Base-by-base conservation (phyloP, 2,888 invertebrate genomes). In the Colletes collaris region DNA sequence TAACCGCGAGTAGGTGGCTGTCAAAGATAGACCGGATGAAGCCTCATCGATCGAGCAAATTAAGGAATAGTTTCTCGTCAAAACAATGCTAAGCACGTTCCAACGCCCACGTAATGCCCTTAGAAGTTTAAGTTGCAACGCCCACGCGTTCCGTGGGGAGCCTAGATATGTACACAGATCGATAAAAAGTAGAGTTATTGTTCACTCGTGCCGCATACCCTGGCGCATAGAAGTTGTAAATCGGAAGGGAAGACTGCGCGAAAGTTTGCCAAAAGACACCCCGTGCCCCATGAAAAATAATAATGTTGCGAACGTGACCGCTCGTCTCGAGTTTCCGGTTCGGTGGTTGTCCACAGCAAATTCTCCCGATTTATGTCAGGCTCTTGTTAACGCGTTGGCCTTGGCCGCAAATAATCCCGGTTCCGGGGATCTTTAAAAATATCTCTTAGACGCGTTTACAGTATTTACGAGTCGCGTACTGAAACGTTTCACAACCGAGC, bases 121-220 rank as follows among this genome's bases (percentile, higher is more conserved):
- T 49, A 10, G 66, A 52, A 64, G 27, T 52, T 16, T 5, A 58
- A 3, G 10, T 44, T 46, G 55, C 19, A 44, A 56, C 77, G 37
- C 70, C 62, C 56, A 63, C 81, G 46, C 53, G 58, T 13, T 10
- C 0, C 8, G 16, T 16, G 16, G 16, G 13, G 58, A 27, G 27
- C 27, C 49, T 68, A 40, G 60, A 66, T 81, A 66, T 56, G 60
- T 73, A 66, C 62, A 52, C 58, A 44, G 44, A 58, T 76, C 76
- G 81, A 76, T 73, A 63, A 68, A 71, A 80, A 56, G 60, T 8
- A 53, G 55, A 75, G 55, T 67, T 80, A 81, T 46, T 6, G 50
- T 35, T 11, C 49, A 37, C 53, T 44, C 63, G 70, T 70, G 59
- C 66, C 63, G 59, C 71, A 52, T 59, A 64, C 52, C 46, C 11